Evolutionary conservation across 2,888 invertebrate genomes (phyloP).

Genomic region (Leptogaster cylindrica): DNA sequence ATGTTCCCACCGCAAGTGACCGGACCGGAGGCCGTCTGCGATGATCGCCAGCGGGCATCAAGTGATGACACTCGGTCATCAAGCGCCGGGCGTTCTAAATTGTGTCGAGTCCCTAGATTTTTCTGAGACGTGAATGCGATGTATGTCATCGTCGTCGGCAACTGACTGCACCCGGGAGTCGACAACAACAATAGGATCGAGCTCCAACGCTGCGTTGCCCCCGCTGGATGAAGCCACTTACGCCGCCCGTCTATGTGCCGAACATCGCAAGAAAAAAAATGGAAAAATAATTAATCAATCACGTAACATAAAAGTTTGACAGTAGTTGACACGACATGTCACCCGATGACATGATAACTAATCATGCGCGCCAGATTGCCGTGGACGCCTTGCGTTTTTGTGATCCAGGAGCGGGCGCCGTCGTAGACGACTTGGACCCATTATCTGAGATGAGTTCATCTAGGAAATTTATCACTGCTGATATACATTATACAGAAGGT

Average conservation of each 20-base stretch:
- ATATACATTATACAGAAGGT: not conserved
- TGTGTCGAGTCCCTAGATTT: constrained; percentile 2
- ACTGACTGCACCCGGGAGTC: constrained; percentile 4
- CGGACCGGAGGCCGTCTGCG: not conserved
- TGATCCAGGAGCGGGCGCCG: not conserved
- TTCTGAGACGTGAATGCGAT: not conserved
- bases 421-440: not conserved
- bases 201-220: not conserved
- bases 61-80: constrained; percentile 5
- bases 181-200: not conserved
- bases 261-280: constrained; percentile 18
- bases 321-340: constrained; percentile 59
- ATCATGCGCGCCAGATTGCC: constrained; percentile 51
- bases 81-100: constrained; percentile 21
- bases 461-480: constrained; percentile 28
- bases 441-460: constrained; percentile 29
- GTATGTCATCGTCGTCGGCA: constrained; percentile 3
- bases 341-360: constrained; percentile 59
- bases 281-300: constrained; percentile 47
- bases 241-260: not conserved
- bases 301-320: constrained; percentile 54
- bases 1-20: constrained; percentile 1
- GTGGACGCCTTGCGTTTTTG: constrained; percentile 18
- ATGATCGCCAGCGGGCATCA: constrained; percentile 5
- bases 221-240: not conserved